A percentile compares a stretch with the other conserved stretches of the same genome.
Evolutionary conservation across 2,888 invertebrate genomes (phyloP).

Genomic region (Chymomyza caudatula): DNA sequence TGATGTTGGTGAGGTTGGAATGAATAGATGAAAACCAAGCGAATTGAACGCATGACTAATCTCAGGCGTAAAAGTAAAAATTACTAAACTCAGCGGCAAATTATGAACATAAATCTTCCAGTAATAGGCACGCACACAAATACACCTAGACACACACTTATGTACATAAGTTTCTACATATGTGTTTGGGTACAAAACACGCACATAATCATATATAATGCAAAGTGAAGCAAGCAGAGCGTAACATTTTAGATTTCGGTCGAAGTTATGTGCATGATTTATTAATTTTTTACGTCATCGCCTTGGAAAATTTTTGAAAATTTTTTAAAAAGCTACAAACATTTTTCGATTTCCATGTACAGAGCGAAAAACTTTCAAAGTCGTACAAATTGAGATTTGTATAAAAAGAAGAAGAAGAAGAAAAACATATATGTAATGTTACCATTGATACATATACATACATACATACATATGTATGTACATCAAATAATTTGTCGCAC

Average conservation of each 20-base stretch:
- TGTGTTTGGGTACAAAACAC: background rate
- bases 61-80: slow-evolving; percentile 30
- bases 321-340: background rate
- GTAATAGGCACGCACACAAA: slow-evolving; percentile 43
- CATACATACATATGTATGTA: background rate
- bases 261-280: slow-evolving; percentile 40
- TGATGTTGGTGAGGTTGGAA: background rate
- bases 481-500: slow-evolving; percentile 34
- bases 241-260: slow-evolving; percentile 24
- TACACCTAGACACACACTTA: slow-evolving; percentile 6
- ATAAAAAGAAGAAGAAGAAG: background rate
- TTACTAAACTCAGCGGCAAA: slow-evolving; percentile 44
- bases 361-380: slow-evolving; percentile 5
- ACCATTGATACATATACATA: background rate
- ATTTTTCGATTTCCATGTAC: too few relatives aligned
- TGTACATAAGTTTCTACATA: background rate
- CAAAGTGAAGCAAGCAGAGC: slow-evolving; percentile 18
- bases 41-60: slow-evolving; percentile 40
- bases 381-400: background rate
- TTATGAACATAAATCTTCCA: slow-evolving; percentile 56
- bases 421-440: background rate
- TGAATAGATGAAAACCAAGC: slow-evolving; percentile 12
- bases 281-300: slow-evolving; percentile 53
- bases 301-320: slow-evolving; percentile 26
- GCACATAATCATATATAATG: background rate